Base-by-base conservation (phyloP, 1,140 invertebrate genomes). In the Rhyacophila brunnea region DNA sequence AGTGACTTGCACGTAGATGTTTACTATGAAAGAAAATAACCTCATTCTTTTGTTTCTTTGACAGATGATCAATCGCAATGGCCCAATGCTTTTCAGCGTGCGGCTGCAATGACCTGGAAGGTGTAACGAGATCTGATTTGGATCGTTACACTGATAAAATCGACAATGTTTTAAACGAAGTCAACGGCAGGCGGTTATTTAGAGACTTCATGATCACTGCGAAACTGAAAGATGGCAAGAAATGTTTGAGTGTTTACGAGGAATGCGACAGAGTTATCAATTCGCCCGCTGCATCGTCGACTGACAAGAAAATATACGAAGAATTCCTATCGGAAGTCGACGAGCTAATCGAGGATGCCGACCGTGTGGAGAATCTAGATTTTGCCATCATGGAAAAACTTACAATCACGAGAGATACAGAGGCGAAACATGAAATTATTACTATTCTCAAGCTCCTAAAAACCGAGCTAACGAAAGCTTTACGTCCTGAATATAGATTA, bases 111-210 rank as follows among this genome's bases (percentile, higher is more conserved):
- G 70, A 74, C 60, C 68, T 68, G 17, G 72, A 75, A 68, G 71
- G 71, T 35, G 60, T 78, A 55, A 74, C 71, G 19, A 74, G 73
- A 65, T 68, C 73, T 3, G 77, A 79, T 62, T 72, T 78, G 58
- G 75, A 79, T 61, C 71, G 77, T 9, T 79, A 70, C 62, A 79
- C 77, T 6, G 76, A 79, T 54, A 77, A 71, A 68, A 74, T 79
- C 48, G 75, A 78, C 64, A 78, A 79, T 70, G 73, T 78, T 20
- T 64, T 79, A 18, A 73, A 71, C 35, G 72, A 78, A 60, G 74
- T 75, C 48, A 78, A 73, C 50, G 77, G 77, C 1, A 69, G 71
- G 46, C 67, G 70, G 15, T 61, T 77, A 7, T 78, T 78, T 61
- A 71, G 74, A 56, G 74, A 73, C 60, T 79, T 74, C 55, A 76